Base-by-base conservation (phyloP, 2,797 vertebrate species). In the Podarcis siculus region DNA sequence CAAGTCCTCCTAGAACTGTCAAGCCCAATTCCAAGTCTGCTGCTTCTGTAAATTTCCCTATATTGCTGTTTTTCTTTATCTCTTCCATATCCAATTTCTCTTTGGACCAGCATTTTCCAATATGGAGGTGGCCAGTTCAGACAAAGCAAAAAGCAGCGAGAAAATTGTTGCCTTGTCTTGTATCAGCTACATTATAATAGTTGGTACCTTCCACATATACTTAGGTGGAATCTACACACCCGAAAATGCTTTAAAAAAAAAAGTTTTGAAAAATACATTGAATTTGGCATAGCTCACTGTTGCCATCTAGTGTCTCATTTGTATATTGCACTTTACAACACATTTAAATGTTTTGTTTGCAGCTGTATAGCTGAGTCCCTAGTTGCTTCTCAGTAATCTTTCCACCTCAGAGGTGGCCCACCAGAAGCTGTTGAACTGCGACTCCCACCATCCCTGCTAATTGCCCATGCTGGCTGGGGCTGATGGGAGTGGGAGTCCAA, bases 1-100 rank as follows among this genome's bases (percentile, higher is more conserved):
- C 82, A 73, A 77, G 82, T 77, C 89, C 42, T 69, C 49, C 88
- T 55, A 79, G 89, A n/a, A 79, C 82, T 79, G 78, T 71, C 1
- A 0, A 72, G 55, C 76, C 71, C 87, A 58, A 42, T 71, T 39
- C 45, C 58, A 78, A 71, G 30, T 27, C 58, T 32, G 6, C 0
- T 23, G 45, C 67, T 77, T 76, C 86, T 66, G 71, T 3, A 3
- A 32, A 27, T 32, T 76, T 30, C 23, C 27, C 27, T 32, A 37
- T 35, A 83, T 83, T 42, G 78, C 19, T 75, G 6, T 42, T 23
- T 42, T 49, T 10, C 61, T 19, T 30, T 21, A 5, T n/a, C 55
- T n/a, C 39, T 32, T 32, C 30, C 6, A 7, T 39, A n/a, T 8
- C 2, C 27, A 21, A 21, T 32, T 32, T 21, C 83, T 91, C 83